A percentile compares a stretch with the other conserved stretches of the same genome.
These are phyloP conservation scores for Sinotaia quadrata DNA, from an alignment of 2,888 invertebrate species.

Conservation along the genomic window DNA sequence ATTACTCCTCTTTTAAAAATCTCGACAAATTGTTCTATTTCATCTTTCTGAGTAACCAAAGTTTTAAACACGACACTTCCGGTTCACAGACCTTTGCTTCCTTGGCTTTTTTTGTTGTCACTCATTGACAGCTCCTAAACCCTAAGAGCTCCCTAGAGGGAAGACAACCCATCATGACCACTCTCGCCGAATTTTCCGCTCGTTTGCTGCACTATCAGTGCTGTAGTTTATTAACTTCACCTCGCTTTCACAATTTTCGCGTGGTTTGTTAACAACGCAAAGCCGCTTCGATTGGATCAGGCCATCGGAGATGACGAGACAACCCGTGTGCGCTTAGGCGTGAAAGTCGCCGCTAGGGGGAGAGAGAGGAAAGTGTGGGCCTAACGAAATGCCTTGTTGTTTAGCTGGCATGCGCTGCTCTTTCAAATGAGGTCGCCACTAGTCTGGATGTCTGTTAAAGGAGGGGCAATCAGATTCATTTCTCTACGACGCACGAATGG, in stretches of 20 bases:
- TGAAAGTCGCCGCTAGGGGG: slow-evolving; percentile 4
- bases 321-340: slow-evolving; percentile 16
- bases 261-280: slow-evolving; percentile 24
- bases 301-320: slow-evolving; percentile 8
- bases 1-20: too few relatives aligned
- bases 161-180: slow-evolving; percentile 22
- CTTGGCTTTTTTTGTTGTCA: not conserved
- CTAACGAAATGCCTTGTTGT: too few relatives aligned
- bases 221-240: slow-evolving; percentile 9
- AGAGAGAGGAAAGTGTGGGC: not conserved
- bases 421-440: too few relatives aligned
- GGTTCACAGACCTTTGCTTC: not conserved
- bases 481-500: too few relatives aligned
- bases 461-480: too few relatives aligned
- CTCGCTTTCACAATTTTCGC: slow-evolving; percentile 19
- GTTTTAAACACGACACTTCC: too few relatives aligned
- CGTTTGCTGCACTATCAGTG: slow-evolving; percentile 10
- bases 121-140: not conserved
- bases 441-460: too few relatives aligned
- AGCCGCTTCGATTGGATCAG: slow-evolving; percentile 22
- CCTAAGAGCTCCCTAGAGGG: slow-evolving; percentile 8
- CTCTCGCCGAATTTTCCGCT: slow-evolving; percentile 24
- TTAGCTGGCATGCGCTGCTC: not conserved
- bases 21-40: too few relatives aligned
- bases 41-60: too few relatives aligned